These are phyloP conservation scores for Saccostrea echinata DNA, from an alignment of 1,140 invertebrate species.

Conservation along the genomic window DNA sequence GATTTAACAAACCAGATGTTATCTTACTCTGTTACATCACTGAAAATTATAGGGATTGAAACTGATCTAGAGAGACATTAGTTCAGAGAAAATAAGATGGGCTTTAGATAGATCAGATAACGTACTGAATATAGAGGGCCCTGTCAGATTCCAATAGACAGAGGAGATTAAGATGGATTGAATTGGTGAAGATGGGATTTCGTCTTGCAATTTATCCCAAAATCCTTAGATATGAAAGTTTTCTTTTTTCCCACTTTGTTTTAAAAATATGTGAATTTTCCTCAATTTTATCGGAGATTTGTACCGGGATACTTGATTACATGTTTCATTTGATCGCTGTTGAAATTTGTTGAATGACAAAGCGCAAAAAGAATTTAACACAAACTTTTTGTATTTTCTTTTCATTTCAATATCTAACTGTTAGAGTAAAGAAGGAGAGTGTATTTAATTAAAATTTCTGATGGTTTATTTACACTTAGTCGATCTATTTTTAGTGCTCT, in stretches of 20 bases:
- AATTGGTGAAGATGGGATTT: slow-evolving; percentile 36
- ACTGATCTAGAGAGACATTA: slow-evolving; percentile 1
- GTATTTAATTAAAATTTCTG: slow-evolving; percentile 13
- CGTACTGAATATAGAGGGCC: slow-evolving; percentile 13
- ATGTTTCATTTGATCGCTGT: background rate
- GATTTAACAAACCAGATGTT: slow-evolving; percentile 29
- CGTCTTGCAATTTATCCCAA: background rate
- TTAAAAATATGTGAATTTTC: background rate
- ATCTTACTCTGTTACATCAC: slow-evolving; percentile 20
- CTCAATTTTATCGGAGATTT: background rate
- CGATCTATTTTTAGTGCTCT: slow-evolving; percentile 18
- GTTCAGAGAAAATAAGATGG: slow-evolving; percentile 31
- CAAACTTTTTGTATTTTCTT: background rate
- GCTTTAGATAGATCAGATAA: slow-evolving; percentile 26
- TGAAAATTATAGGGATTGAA: slow-evolving; percentile 14
- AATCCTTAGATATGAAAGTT: slow-evolving; percentile 19
- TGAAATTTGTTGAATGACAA: slow-evolving; percentile 23
- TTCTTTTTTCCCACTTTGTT: slow-evolving; percentile 7
- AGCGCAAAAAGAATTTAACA: background rate
- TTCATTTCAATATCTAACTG: background rate
- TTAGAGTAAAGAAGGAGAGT: background rate
- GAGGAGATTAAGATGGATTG: slow-evolving; percentile 28
- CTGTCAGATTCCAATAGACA: slow-evolving; percentile 9
- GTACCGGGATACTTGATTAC: background rate
- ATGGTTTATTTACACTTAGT: background rate